Evolutionary conservation across 2,888 invertebrate genomes (phyloP).

Genomic region (Saturnia japonica): DNA sequence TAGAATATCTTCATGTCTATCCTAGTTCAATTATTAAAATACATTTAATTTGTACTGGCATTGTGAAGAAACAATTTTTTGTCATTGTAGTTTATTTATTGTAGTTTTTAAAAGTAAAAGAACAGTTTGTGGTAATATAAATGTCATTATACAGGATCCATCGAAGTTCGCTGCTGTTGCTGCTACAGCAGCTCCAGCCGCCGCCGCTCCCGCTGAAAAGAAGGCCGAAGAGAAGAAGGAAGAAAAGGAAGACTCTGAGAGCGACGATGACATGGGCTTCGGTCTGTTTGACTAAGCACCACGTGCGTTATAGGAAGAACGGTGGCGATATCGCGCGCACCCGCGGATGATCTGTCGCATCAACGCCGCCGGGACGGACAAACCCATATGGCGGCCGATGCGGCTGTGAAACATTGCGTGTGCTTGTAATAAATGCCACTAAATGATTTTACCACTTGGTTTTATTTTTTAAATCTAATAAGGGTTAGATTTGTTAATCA

Average conservation of each 20-base stretch:
- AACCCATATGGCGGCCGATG: conserved; percentile 70
- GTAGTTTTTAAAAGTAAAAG: background rate
- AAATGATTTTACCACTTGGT: conserved; percentile 24
- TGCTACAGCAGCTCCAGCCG: conserved; percentile 84
- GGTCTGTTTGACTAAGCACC: conserved; percentile 94
- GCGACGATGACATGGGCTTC: conserved; percentile 99
- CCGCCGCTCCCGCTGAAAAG: conserved; percentile 83
- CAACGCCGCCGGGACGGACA: conserved; percentile 74
- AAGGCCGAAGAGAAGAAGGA: conserved; percentile 88
- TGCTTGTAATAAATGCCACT: conserved; percentile 62
- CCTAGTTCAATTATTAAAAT: conserved; percentile 56
- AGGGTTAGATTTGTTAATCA: background rate
- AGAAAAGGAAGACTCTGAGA: conserved; percentile 90
- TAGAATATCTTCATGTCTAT: conserved; percentile 60
- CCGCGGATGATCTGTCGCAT: conserved; percentile 36
- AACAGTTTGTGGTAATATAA: background rate
- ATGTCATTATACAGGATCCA: conserved; percentile 87
- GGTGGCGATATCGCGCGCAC: conserved; percentile 40
- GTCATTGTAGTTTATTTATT: background rate
- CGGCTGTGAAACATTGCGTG: conserved; percentile 40
- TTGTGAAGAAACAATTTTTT: conserved; percentile 55
- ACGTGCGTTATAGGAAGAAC: conserved; percentile 16
- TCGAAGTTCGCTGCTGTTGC: conserved; percentile 92
- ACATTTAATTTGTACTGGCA: conserved; percentile 58
- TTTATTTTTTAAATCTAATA: conserved; percentile 13